Evolutionary conservation across 2,888 invertebrate genomes (phyloP), one percentile per base, ranked within the genome.

Genomic region (Chorisops tibialis): DNA sequence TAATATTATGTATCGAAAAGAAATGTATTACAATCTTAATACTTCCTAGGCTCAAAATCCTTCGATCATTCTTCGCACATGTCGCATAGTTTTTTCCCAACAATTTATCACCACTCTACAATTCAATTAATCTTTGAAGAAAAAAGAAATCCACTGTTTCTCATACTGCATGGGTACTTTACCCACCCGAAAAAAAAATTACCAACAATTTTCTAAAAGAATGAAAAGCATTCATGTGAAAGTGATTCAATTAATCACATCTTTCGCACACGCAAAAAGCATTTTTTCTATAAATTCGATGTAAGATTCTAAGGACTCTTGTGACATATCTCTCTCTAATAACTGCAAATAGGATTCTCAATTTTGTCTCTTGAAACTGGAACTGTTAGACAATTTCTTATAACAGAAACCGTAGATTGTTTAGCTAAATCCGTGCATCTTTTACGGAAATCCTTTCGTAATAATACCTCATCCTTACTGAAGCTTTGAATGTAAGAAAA

Each of bases 201-300:
- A 52, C 21, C 41, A 41, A 24, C 54, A 54, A 54, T 41, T 54
- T 54, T 54, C 41, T 24, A 24, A 41, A 43, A 24, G 54, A 43
- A 52, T n/a, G 52, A 43, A 43, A 41, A 39, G 22, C 39, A 7
- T 54, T 54, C 43, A 41, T 41, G 22, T 41, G 30, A 54, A 54
- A 54, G 14, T 16, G 54, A 54, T 54, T 41, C 54, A 41, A 54
- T 54, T 54, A 43, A 54, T 54, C 54, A 22, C 24, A 4, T 16
- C 14, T 14, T 14, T 14, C 24, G 24, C 50, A 16, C 43, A 54
- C 6, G 24, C 24, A 4, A 24, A 22, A 24, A 30, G 30, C 30
- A 30, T 30, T 22, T 49, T 16, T 16, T n/a, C 19, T n/a, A 4
- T 9, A 16, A 30, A 16, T 4, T 19, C 21, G 39, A 50, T 50